Base-by-base conservation (phyloP, 2,113 vertebrate genomes). In the human (Homo sapiens) region DNA sequence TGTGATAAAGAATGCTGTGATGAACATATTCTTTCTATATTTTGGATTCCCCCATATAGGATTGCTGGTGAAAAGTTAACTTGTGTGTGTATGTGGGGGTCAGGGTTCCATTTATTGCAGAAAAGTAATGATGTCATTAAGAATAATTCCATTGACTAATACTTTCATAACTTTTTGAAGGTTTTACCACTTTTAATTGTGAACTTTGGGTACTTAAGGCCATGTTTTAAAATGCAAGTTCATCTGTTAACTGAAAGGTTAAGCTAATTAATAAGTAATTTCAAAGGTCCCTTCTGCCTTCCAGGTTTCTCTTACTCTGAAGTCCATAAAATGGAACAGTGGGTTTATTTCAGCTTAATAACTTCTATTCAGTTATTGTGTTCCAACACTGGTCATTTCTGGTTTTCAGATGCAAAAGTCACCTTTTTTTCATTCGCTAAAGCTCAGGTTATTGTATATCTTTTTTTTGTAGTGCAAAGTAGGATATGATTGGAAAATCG, bases 191-290 rank as follows among this genome's bases (percentile, higher is more conserved):
- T 43, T 86, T 90, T 79, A 50, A 83, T 91, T 90, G 61, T 96
- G 59, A 72, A 78, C 48, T 66, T 87, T 87, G 83, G 83, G 17
- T 61, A 76, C 35, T 61, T 95, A 84, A 64, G 45, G 10, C 30
- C 64, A 50, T 12, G 64, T 90, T 93, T 97, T 81, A 85, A 96
- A 94, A 91, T 76, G 32, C 30, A 76, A 40, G 50, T 95, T 97
- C 11, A 7, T 96, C 43, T 92, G 1, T 52, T 90, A 94, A 78
- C 32, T 82, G 38, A 76, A 88, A 30, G 20, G 14, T 17, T 48
- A 68, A 87, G n/a, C 40, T 66, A 79, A 92, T 93, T 78, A 86
- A 55, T 73, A 70, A 80, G 23, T 84, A 88, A 92, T 95, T 35
- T 89, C 68, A 80, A 61, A 94, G 57, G 27, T 81, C 17, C 13